Conservation (phyloP, 2,113 vertebrate genomes). For the Apeltes quadracus region DNA sequence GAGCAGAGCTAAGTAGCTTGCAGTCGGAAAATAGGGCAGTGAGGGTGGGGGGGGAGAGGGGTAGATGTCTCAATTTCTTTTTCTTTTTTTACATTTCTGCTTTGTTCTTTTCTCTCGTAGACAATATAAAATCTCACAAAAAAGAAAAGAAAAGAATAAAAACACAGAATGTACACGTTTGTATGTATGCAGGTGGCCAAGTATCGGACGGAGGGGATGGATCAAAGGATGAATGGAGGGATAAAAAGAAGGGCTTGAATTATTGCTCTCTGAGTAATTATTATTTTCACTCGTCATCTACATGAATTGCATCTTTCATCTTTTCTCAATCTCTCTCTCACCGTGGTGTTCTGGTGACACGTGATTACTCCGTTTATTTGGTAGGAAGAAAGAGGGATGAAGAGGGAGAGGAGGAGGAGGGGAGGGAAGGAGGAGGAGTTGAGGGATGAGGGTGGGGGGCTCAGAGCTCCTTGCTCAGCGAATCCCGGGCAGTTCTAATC, state of each 20-base stretch:
- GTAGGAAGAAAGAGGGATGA: constrained; percentile 36
- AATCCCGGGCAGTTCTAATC: constrained; percentile 83
- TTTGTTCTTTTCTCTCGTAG: constrained; percentile 67
- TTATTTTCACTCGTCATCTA: constrained; percentile 73
- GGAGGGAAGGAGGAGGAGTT: neutral
- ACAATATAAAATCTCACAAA: constrained; percentile 84
- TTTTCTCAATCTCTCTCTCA: constrained; percentile 56
- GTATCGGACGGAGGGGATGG: constrained; percentile 20
- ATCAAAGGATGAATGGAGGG: neutral
- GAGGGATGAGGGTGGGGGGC: constrained; percentile 36
- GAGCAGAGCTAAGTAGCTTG: constrained; percentile 42
- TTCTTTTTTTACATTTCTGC: constrained; percentile 49
- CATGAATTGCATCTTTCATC: constrained; percentile 73
- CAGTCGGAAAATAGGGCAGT: neutral
- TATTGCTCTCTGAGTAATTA: constrained; percentile 84
- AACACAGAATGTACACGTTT: constrained; percentile 55
- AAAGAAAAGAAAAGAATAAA: constrained; percentile 75
- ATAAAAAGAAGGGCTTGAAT: constrained; percentile 63
- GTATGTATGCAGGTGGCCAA: constrained; percentile 16
- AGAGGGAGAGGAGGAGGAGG: neutral
- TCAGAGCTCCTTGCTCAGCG: constrained; percentile 83
- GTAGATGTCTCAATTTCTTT: constrained; percentile 59
- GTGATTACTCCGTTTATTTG: constrained; percentile 77
- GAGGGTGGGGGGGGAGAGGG: neutral
- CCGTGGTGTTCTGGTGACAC: constrained; percentile 76